These are phyloP conservation scores for Epistrophe grossulariae DNA, from an alignment of 2,888 invertebrate species.

Conservation along the genomic window DNA sequence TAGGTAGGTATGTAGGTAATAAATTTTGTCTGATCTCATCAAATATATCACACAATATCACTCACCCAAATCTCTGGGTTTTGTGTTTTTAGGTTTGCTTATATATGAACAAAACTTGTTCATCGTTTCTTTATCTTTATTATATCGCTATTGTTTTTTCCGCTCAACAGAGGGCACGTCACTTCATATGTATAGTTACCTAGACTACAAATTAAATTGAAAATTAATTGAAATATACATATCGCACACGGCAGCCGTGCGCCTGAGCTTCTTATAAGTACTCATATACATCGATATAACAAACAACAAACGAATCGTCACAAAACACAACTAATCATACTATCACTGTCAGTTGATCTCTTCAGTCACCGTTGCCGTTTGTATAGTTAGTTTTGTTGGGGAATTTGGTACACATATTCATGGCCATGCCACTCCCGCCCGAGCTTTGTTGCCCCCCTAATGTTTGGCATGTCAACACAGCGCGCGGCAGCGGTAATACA, in stretches of 20 bases:
- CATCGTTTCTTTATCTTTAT: slow-evolving; percentile 54
- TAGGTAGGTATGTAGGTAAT: slow-evolving; percentile 13
- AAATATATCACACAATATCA: slow-evolving; percentile 28
- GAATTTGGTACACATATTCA: slow-evolving; percentile 52
- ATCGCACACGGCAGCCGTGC: slow-evolving; percentile 47
- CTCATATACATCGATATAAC: slow-evolving; percentile 38
- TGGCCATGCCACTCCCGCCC: slow-evolving; percentile 62
- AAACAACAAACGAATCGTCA: slow-evolving; percentile 68
- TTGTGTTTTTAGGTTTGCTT: slow-evolving; percentile 22
- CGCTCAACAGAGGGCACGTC: slow-evolving; percentile 42
- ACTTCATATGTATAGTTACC: neutral
- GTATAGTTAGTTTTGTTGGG: slow-evolving; percentile 21
- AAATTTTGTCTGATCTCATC: slow-evolving; percentile 63
- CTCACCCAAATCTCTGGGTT: slow-evolving; percentile 52
- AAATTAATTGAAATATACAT: slow-evolving; percentile 73
- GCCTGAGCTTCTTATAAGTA: slow-evolving; percentile 30
- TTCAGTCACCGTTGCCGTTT: slow-evolving; percentile 49
- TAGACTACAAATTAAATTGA: slow-evolving; percentile 66
- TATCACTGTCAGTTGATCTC: slow-evolving; percentile 73
- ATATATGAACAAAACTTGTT: slow-evolving; percentile 48
- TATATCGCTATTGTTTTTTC: slow-evolving; percentile 42
- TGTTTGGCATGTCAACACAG: slow-evolving; percentile 26
- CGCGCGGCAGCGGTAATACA: neutral
- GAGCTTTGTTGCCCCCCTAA: neutral
- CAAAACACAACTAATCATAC: slow-evolving; percentile 74